phyloP scores from a whole-genome alignment of 2,888 invertebrate genomes.

The Chymomyza procnemis region DNA sequence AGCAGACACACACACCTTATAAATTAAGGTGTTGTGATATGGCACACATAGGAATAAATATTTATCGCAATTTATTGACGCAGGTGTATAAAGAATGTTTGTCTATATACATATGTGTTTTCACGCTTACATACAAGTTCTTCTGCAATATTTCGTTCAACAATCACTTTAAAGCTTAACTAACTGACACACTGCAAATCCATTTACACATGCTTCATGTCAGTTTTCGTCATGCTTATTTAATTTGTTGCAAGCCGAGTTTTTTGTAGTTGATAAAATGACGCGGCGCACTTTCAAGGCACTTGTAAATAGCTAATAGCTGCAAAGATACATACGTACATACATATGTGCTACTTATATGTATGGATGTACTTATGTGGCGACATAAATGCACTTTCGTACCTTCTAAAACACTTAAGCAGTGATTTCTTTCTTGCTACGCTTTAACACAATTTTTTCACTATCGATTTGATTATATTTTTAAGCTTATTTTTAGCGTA shows the following conservation, averaged over 20 bases:
- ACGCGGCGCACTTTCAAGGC: background rate
- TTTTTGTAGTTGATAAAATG: background rate
- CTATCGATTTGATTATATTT: background rate
- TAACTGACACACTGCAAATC: slow-evolving; percentile 4
- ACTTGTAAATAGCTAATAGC: background rate
- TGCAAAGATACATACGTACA: too few relatives aligned
- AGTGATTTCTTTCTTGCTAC: background rate
- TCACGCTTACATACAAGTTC: background rate
- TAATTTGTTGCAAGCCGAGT: slow-evolving; percentile 2
- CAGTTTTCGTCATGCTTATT: slow-evolving; percentile 8
- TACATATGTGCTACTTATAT: background rate
- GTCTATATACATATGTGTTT: background rate
- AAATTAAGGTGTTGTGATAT: slow-evolving; percentile 18
- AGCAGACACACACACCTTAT: background rate
- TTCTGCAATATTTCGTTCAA: too few relatives aligned
- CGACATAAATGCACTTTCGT: background rate
- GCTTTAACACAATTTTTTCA: background rate
- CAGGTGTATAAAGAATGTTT: slow-evolving; percentile 17
- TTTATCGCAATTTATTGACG: slow-evolving; percentile 37
- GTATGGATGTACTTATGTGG: background rate
- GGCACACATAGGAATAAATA: slow-evolving; percentile 27
- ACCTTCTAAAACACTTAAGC: background rate
- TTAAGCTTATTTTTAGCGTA: background rate
- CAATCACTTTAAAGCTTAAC: slow-evolving; percentile 16
- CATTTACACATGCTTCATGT: slow-evolving; percentile 20